A percentile compares a stretch with the other conserved stretches of the same genome.
phyloP scores from a whole-genome alignment of 2,888 invertebrate genomes.

The Subacronicta megacephala region DNA sequence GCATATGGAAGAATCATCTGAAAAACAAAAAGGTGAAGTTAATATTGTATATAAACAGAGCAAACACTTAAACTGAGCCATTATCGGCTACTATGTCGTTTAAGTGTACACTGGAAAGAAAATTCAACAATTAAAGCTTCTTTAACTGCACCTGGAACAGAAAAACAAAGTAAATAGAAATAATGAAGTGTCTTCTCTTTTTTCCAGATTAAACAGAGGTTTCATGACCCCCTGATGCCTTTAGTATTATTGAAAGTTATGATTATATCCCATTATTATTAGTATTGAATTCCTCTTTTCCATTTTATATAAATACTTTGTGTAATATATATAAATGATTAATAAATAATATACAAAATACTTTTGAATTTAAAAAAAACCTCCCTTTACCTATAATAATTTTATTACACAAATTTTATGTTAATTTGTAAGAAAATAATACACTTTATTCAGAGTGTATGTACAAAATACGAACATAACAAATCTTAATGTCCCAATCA shows the following conservation, averaged over 20 bases:
- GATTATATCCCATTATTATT: conserved; percentile 66
- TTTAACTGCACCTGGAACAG: conserved; percentile 84
- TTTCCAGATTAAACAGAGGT: conserved; percentile 83
- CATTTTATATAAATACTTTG: conserved; percentile 61
- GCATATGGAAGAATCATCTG: conserved; percentile 88
- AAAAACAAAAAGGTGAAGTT: conserved; percentile 88
- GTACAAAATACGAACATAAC: too few species aligned
- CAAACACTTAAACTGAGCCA: conserved; percentile 84
- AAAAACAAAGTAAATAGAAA: conserved; percentile 82
- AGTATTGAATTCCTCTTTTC: conserved; percentile 63
- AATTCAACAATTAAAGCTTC: conserved; percentile 81
- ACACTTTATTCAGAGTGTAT: conserved; percentile 40
- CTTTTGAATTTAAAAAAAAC: conserved; percentile 75
- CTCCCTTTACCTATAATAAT: conserved; percentile 75
- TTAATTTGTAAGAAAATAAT: conserved; percentile 55
- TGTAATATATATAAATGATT: conserved; percentile 61
- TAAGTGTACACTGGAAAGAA: conserved; percentile 81
- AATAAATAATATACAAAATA: conserved; percentile 63
- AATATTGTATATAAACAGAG: conserved; percentile 68
- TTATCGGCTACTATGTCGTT: conserved; percentile 61
- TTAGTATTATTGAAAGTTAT: conserved; percentile 58
- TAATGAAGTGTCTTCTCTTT: conserved; percentile 73
- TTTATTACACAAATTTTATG: conserved; percentile 73
- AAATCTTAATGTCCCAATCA: conserved; percentile 68
- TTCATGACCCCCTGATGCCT: conserved; percentile 60